Base-by-base conservation (phyloP, 2,888 invertebrate species). In the Cryptocephalus primarius region DNA sequence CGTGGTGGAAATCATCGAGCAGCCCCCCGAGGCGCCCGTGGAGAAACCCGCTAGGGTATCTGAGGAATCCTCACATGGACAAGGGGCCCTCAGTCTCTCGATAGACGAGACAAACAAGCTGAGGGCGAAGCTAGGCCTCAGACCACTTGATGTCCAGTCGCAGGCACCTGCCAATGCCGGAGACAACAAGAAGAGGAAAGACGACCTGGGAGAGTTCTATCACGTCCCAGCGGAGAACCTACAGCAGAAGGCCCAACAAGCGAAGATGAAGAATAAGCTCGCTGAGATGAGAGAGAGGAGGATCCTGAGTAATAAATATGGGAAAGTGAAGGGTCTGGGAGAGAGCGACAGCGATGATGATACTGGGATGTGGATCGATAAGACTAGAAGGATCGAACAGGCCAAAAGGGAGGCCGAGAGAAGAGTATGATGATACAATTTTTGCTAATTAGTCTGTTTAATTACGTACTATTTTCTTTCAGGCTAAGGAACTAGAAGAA, bases 401-500 rank as follows among this genome's bases (percentile, higher is more conserved):
- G 87, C 90, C 58, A 91, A 86, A 60, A 80, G 80, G 52, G 84
- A 87, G 59, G 96, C 96, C 0, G 87, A 84, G 12, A 85, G 87
- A 69, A 75, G 88, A 69, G 83, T 88, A 71, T 69, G 45, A 39
- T 31, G 22, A 22, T 22, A 22, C 6, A 4, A 6, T 22, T 22
- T 34, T 45, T 6, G 6, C 22, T 22, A 22, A 22, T 6, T 22
- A 22, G 22, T 22, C 22, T 4, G 22, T 22, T 6, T 22, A 22
- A 22, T 22, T 22, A 4, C 22, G 6, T 22, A 6, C 22, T 22
- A 22, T 22, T 22, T 22, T 22, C 22, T 50, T 60, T 8, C 64
- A 88, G 90, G 96, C 93, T 14, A 92, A 91, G 67, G 78, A 89
- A 75, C 69, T 97, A 62, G 92, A 95, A 70, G 93, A 96, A 71